Conservation (phyloP, 1,140 invertebrate genomes). For the Ostrea denselamellosa region DNA sequence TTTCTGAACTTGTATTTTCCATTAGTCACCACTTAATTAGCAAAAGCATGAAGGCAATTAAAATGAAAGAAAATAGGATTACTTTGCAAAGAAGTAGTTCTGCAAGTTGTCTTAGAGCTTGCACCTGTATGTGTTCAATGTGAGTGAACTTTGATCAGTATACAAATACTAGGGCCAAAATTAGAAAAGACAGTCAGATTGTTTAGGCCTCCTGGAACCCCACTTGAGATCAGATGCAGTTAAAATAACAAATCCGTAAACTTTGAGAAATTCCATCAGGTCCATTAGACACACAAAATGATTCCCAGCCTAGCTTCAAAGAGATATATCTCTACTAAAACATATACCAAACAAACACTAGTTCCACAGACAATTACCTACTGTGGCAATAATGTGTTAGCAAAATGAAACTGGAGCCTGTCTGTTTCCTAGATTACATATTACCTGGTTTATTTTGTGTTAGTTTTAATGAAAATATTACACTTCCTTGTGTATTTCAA, state of each 20-base stretch:
- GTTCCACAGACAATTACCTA: not conserved
- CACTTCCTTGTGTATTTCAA: not conserved
- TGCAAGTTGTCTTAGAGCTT: conserved; percentile 9
- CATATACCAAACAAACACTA: conserved; percentile 20
- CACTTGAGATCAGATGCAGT: conserved; percentile 25
- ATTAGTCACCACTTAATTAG: conserved; percentile 36
- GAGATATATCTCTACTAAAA: conserved; percentile 24
- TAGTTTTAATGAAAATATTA: not conserved
- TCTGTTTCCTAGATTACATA: not conserved
- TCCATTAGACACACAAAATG: conserved; percentile 38
- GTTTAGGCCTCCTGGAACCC: conserved; percentile 23
- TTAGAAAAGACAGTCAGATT: conserved; percentile 36
- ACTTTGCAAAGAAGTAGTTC: not conserved
- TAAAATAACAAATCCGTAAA: conserved; percentile 39
- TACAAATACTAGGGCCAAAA: conserved; percentile 24
- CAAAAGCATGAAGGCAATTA: conserved; percentile 33
- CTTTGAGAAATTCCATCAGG: conserved; percentile 28
- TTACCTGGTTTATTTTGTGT: not conserved
- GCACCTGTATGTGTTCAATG: conserved; percentile 39
- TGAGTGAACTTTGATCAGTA: conserved; percentile 33
- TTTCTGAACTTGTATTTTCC: conserved; percentile 19
- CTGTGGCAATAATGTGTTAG: not conserved
- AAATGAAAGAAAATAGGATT: conserved; percentile 30
- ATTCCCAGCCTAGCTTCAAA: conserved; percentile 7
- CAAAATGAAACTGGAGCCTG: not conserved